Evolutionary conservation across 1,140 invertebrate genomes (phyloP), one percentile per base, ranked within the genome.

Genomic region (Scaptomyza montana): DNA sequence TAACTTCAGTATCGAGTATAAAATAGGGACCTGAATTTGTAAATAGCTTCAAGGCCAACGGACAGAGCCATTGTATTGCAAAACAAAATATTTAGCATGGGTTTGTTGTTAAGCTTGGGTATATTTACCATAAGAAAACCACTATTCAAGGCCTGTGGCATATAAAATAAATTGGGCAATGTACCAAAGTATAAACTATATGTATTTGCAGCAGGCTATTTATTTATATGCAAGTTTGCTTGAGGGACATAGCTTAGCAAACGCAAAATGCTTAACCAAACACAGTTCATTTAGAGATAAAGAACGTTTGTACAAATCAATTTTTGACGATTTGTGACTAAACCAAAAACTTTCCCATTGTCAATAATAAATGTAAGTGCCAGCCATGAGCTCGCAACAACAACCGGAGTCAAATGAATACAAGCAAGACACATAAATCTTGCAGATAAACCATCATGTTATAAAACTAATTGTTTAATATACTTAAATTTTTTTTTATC

Each of bases 281-380:
- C 39, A 50, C 25, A 50, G 50, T 49, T 10, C 28, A 39, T 46
- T 50, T 39, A 16, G 33, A 16, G n/a, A 5, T 36, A 19, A 56
- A 47, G 36, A 64, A 46, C 50, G 64, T 54, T 60, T 64, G 13
- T 47, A 51, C 59, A 86, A 85, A 85, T 85, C 77, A 86, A 85
- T 85, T 86, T 77, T 86, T 77, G 81, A 65, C 68, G 72, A 60
- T 65, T 54, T 60, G 63, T 82, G 62, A 68, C 59, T 73, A 56
- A 16, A 55, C 56, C 63, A 54, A 70, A 81, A 85, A 67, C 71
- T 85, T 85, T 66, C 68, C 74, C 81, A 85, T 85, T 85, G 77
- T 80, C 74, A 86, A 86, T 80, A 85, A 85, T 85, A 86, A 86
- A 86, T 86, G 77, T 77, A 65, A 54, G 77, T 86, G 69, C 49